Evolutionary conservation across 2,113 vertebrate genomes (phyloP).

Genomic region (Alouatta palliata): DNA sequence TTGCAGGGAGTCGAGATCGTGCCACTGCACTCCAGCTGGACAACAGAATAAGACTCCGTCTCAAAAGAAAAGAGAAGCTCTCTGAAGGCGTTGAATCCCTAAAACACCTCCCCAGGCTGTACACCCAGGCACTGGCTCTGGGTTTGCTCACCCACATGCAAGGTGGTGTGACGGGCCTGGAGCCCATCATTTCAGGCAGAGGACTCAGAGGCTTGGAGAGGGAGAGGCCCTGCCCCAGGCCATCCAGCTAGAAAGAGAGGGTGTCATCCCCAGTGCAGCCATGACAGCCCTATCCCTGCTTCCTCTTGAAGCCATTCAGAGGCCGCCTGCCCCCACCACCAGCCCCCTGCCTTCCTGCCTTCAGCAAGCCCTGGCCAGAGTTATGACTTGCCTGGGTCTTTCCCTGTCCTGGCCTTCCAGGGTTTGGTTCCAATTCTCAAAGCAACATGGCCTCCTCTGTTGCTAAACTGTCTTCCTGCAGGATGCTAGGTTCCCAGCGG

Average conservation of each 20-base stretch:
- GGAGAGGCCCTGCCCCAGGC: neutral
- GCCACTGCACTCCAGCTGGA: too few relatives aligned
- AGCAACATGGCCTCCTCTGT: neutral
- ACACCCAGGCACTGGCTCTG: neutral
- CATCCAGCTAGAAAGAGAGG: too few relatives aligned
- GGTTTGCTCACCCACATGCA: too few relatives aligned
- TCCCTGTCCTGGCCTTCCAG: neutral
- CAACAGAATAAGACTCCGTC: too few relatives aligned
- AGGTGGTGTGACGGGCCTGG: too few relatives aligned
- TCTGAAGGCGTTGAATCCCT: neutral
- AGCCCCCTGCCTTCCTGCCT: neutral
- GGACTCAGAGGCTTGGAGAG: neutral
- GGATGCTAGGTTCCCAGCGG: neutral
- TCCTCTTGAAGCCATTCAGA: neutral
- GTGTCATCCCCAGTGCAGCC: too few relatives aligned
- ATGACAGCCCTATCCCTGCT: neutral
- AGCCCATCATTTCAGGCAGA: accelerated
- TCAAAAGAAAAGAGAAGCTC: too few relatives aligned
- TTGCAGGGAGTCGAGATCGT: too few relatives aligned
- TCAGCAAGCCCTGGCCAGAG: neutral
- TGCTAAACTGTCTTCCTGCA: neutral
- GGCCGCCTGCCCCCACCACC: neutral
- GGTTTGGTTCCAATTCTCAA: neutral
- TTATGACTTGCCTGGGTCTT: neutral
- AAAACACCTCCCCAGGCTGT: too few relatives aligned